These are phyloP conservation scores for Tapera naevia DNA, from an alignment of 2,797 vertebrate species.

Conservation along the genomic window DNA sequence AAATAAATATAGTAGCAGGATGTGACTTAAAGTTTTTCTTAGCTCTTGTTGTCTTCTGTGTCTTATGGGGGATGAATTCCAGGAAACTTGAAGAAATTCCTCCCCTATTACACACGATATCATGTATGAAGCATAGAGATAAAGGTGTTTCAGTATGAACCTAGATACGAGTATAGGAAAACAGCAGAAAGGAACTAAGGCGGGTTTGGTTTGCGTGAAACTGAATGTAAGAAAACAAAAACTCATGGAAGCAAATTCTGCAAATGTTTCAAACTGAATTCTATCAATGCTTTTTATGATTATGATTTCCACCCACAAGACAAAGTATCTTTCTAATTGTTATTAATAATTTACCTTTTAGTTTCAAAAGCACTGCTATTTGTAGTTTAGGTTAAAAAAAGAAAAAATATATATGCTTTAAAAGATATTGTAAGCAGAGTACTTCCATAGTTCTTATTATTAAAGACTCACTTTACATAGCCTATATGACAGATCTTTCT, in stretches of 20 bases:
- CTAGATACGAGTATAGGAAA: neutral
- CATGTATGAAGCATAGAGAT: neutral
- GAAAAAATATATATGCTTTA: neutral
- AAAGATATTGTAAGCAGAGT: neutral
- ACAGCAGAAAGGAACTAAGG: neutral
- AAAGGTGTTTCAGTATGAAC: neutral
- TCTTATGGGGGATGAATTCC: neutral
- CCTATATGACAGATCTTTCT: conserved; percentile 15
- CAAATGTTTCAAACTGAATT: neutral
- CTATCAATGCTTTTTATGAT: neutral
- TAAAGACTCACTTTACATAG: neutral
- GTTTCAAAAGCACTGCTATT: neutral
- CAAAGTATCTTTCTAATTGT: neutral
- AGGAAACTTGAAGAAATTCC: neutral
- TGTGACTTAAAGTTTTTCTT: neutral
- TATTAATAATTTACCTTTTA: neutral
- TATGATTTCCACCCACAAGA: neutral
- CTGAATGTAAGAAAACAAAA: neutral
- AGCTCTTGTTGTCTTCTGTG: neutral
- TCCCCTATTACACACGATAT: neutral
- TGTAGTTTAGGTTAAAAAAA: neutral
- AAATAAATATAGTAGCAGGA: neutral
- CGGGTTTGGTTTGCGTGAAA: neutral
- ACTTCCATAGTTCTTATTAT: neutral
- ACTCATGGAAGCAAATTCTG: neutral